Evolutionary conservation across 2,113 vertebrate species (phyloP).

Genomic region (Strigops habroptila): DNA sequence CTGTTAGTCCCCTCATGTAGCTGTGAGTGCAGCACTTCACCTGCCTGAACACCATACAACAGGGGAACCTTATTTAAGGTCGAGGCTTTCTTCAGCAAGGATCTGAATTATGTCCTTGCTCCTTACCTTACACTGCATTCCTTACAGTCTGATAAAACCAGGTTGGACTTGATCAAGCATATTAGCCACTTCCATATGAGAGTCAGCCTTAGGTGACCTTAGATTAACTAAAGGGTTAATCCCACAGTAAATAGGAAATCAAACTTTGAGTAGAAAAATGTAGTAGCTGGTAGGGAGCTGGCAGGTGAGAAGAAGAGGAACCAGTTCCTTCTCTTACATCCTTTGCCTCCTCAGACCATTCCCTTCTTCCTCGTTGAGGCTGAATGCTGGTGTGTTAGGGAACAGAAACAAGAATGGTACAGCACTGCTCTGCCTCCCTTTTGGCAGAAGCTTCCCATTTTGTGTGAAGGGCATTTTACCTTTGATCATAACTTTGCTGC

Average conservation of each 20-base stretch:
- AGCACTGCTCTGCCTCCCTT: neutral
- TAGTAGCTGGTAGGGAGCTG: neutral
- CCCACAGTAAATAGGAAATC: neutral
- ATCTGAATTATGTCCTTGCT: neutral
- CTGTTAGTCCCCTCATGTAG: neutral
- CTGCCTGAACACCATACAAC: neutral
- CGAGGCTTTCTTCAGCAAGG: neutral
- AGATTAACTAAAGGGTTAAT: neutral
- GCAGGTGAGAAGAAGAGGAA: neutral
- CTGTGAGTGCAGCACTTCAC: neutral
- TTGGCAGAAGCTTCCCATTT: neutral
- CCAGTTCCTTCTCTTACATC: neutral
- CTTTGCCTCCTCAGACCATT: neutral
- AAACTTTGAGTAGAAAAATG: neutral
- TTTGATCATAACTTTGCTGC: neutral
- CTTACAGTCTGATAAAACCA: neutral
- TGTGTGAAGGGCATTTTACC: neutral
- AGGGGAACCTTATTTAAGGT: neutral
- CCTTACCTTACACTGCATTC: neutral
- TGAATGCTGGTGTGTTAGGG: neutral
- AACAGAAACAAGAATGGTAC: fast-evolving
- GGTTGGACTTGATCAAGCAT: neutral
- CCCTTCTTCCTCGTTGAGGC: neutral
- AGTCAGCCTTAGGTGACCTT: neutral
- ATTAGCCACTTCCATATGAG: fast-evolving